phyloP scores from a whole-genome alignment of 23 tunicate species.

The Trididemnum miniatum region DNA sequence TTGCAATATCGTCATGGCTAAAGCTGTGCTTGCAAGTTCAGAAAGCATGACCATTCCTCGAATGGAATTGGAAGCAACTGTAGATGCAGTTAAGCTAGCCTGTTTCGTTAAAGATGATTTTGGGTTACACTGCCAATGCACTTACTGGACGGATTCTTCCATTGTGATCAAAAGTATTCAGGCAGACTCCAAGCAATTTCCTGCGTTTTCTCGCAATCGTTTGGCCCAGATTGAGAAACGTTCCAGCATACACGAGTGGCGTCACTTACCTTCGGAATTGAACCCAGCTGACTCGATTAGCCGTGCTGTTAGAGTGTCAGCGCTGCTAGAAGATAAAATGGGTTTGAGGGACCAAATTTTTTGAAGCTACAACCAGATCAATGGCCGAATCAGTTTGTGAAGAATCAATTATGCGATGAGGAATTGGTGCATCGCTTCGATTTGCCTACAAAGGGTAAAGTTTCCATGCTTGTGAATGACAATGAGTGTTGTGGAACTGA shows the following conservation, averaged over 20 bases:
- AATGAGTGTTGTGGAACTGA: neutral
- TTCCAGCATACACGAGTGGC: constrained; percentile 12
- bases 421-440: neutral
- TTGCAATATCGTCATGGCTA: constrained; percentile 32
- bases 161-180: constrained; percentile 13
- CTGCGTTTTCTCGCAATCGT: constrained; percentile 16
- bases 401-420: neutral
- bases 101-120: neutral
- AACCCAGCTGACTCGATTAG: constrained; percentile 33
- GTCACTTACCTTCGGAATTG: neutral
- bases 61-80: constrained; percentile 1
- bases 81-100: constrained; percentile 6
- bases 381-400: neutral
- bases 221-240: neutral
- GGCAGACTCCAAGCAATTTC: neutral
- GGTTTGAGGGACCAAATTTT: constrained; percentile 26
- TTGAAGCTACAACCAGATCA: neutral
- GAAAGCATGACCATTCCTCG: constrained; percentile 11
- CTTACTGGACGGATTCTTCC: constrained; percentile 35
- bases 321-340: neutral
- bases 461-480: neutral
- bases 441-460: neutral
- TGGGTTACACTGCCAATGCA: neutral
- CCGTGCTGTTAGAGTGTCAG: neutral
- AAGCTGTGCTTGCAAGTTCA: constrained; percentile 3